Evolutionary conservation across 2,113 vertebrate species (phyloP).

Genomic region (human (Homo sapiens)): GRCh38 chr6:2767501-2768000

Average conservation of each 20-base stretch:
- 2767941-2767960: not conserved
- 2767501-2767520: not conserved
- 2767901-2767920: not conserved
- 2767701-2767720: not conserved
- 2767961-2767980: not conserved
- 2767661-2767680: not conserved
- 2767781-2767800: not conserved
- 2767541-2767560: not conserved
- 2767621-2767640: not conserved
- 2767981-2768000: not conserved
- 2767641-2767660: not conserved
- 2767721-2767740: not conserved
- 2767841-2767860: not conserved
- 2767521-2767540: not conserved
- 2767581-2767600: not conserved
- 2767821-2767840: not conserved
- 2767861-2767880: slow-evolving; percentile 6
- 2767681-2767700: not conserved
- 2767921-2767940: not conserved
- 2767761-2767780: not conserved
- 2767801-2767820: not conserved
- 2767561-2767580: not conserved
- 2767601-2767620: not conserved
- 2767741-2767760: not conserved
- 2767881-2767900: slow-evolving; percentile 3